These are phyloP conservation scores for Grallaria varia DNA, from an alignment of 2,113 vertebrate genomes.

Conservation along the genomic window DNA sequence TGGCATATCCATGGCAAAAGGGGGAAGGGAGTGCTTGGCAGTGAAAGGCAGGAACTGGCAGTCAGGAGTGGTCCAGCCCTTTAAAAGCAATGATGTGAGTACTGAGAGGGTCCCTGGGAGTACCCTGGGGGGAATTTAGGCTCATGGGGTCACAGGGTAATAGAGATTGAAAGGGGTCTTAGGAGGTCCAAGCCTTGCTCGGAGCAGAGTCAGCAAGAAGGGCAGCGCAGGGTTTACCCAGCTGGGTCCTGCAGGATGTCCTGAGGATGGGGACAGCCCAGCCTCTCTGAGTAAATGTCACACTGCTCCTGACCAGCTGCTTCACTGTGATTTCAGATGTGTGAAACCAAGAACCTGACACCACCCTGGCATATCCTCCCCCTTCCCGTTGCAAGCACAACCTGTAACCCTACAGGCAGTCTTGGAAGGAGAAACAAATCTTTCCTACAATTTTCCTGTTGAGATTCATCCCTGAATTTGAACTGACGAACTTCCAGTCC, in stretches of 20 bases:
- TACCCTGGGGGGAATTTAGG: background rate
- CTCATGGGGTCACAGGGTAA: background rate
- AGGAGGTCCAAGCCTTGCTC: background rate
- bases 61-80: background rate
- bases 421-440: background rate
- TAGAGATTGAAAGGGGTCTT: background rate
- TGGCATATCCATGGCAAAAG: background rate
- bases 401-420: background rate
- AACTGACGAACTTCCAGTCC: background rate
- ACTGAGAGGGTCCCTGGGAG: background rate
- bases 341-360: background rate
- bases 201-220: background rate
- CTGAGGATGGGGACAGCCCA: background rate
- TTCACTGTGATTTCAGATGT: background rate
- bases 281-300: background rate
- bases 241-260: background rate
- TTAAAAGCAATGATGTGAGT: background rate
- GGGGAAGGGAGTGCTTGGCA: background rate
- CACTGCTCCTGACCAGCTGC: background rate
- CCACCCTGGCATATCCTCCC: background rate
- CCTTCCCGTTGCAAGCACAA: background rate
- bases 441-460: background rate
- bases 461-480: background rate
- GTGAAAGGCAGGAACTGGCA: background rate
- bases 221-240: background rate